Evolutionary conservation across 1,140 invertebrate genomes (phyloP).

Genomic region (Ceratosolen fusciceps): DNA sequence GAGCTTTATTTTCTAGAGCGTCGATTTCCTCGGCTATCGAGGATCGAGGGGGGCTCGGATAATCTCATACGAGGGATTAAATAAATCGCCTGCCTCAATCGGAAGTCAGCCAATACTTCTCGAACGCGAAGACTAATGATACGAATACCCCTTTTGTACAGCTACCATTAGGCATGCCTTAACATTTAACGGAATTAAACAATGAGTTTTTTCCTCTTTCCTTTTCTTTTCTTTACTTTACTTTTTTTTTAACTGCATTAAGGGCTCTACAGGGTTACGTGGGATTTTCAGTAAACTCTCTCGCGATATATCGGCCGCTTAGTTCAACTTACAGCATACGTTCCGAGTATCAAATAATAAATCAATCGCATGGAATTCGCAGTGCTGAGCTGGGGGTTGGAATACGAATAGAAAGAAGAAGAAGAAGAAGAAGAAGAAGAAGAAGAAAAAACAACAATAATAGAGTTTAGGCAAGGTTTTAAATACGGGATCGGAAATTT

Average conservation of each 20-base stretch:
- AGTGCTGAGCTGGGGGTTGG: neutral
- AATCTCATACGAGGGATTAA: neutral
- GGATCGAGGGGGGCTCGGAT: neutral
- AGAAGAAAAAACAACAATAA: neutral
- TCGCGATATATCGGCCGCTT: neutral
- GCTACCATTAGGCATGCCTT: neutral
- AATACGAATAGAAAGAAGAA: neutral
- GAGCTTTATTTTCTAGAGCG: neutral
- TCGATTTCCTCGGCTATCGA: neutral
- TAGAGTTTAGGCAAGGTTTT: neutral
- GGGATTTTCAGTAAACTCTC: neutral
- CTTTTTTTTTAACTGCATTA: neutral
- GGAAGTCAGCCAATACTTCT: neutral
- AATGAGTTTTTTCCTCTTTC: neutral
- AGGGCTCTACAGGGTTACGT: neutral
- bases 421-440: neutral
- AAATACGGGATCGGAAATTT: no score
- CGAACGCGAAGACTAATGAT: neutral
- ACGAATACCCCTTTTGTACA: neutral
- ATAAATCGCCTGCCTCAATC: neutral
- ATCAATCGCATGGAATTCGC: neutral
- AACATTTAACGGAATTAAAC: neutral
- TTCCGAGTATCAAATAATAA: no score
- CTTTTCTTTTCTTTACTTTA: neutral
- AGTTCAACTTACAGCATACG: neutral